These are phyloP conservation scores for Ophiodon elongatus DNA, from an alignment of 2,113 vertebrate species.

Conservation along the genomic window DNA sequence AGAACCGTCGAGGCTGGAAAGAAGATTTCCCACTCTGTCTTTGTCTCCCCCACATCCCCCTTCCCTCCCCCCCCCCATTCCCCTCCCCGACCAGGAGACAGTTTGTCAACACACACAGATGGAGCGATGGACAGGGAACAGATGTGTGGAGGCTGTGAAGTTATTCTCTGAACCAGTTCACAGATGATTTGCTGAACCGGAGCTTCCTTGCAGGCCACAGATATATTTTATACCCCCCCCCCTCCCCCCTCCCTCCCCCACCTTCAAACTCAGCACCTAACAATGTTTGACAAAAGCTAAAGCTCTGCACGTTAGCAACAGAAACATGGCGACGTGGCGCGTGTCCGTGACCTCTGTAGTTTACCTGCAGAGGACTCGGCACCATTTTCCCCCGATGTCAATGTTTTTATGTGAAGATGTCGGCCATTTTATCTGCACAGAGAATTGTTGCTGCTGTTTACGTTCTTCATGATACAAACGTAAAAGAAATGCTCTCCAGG, in stretches of 20 bases:
- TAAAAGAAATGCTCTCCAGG: too few relatives aligned
- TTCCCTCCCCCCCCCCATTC: too few relatives aligned
- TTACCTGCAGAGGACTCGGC: too few relatives aligned
- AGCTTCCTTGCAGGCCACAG: not conserved
- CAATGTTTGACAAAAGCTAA: not conserved
- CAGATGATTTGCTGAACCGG: not conserved
- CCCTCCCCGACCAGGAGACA: constrained; percentile 21
- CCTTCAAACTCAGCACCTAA: not conserved
- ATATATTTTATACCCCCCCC: not conserved
- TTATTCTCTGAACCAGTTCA: not conserved
- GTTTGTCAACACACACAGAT: constrained; percentile 36
- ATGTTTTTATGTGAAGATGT: too few relatives aligned
- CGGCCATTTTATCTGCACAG: too few relatives aligned
- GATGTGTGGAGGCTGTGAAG: not conserved
- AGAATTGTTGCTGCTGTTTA: too few relatives aligned
- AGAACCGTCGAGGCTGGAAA: constrained; percentile 15
- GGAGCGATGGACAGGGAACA: not conserved
- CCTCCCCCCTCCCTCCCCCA: too few relatives aligned
- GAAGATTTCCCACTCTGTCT: constrained; percentile 24
- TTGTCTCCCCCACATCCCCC: too few relatives aligned
- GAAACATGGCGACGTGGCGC: too few relatives aligned
- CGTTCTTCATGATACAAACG: too few relatives aligned
- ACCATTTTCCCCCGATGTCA: too few relatives aligned
- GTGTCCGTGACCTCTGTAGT: too few relatives aligned
- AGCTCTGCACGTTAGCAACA: not conserved